Conservation (phyloP, 2,888 invertebrate species). For the Bhutanitis thaidina region DNA sequence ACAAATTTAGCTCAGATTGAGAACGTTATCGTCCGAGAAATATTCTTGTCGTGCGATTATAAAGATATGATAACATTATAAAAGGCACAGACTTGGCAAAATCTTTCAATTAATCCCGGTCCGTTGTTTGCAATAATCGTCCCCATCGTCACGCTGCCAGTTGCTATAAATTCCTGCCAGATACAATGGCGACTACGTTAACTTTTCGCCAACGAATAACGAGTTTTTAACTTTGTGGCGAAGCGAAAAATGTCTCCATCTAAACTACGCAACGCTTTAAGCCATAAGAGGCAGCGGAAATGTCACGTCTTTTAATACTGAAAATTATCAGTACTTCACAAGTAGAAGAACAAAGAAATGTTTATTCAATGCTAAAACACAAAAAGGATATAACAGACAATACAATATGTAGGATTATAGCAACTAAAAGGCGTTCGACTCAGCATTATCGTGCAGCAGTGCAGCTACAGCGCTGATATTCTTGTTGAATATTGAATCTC, state of each 20-base stretch:
- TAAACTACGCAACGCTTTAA: slow-evolving; percentile 40
- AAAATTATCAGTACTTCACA: too few species aligned
- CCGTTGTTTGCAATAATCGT: slow-evolving; percentile 31
- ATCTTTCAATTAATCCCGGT: slow-evolving; percentile 29
- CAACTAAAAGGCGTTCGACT: too few species aligned
- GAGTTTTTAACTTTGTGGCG: slow-evolving; percentile 79
- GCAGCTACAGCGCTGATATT: too few species aligned
- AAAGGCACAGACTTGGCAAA: slow-evolving; percentile 21
- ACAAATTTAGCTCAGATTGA: too few species aligned
- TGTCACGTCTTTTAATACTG: too few species aligned
- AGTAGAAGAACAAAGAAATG: too few species aligned
- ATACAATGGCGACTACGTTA: slow-evolving; percentile 68
- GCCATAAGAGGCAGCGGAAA: slow-evolving; percentile 24
- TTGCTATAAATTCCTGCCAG: slow-evolving; percentile 60
- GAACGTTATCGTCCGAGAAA: too few species aligned
- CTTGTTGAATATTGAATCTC: too few species aligned
- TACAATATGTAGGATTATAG: too few species aligned
- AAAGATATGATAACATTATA: slow-evolving; percentile 13
- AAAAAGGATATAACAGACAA: too few species aligned
- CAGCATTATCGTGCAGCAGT: too few species aligned
- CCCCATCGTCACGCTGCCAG: slow-evolving; percentile 32
- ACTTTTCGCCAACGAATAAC: slow-evolving; percentile 73
- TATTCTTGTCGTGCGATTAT: neutral
- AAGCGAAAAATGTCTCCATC: slow-evolving; percentile 77
- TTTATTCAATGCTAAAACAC: too few species aligned